A percentile compares a stretch with the other conserved stretches of the same genome.
These are phyloP conservation scores for Vollenhovia emeryi DNA, from an alignment of 1,140 invertebrate genomes.

Conservation along the genomic window DNA sequence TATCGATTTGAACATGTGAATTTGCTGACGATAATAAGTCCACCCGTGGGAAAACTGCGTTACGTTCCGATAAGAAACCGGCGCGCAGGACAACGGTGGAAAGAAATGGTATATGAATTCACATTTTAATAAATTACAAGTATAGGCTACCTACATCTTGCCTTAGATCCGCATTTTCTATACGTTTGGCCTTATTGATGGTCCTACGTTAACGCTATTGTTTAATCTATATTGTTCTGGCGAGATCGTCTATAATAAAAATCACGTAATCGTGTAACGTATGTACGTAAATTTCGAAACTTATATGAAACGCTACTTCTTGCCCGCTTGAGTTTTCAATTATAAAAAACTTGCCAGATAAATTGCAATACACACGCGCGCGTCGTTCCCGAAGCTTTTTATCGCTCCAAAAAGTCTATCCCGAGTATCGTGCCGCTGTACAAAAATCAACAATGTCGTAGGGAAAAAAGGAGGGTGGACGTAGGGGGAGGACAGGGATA, in stretches of 20 bases:
- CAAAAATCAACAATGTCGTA: slow-evolving; percentile 35
- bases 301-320: background rate
- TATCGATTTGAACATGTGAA: no score
- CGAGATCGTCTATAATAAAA: background rate
- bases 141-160: no score
- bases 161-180: no score
- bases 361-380: background rate
- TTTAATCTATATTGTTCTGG: background rate
- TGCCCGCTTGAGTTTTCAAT: background rate
- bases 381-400: background rate
- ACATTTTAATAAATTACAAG: no score
- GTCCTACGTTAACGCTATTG: no score
- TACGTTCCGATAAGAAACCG: no score
- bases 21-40: no score
- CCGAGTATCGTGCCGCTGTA: background rate
- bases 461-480: background rate
- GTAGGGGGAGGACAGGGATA: slow-evolving; percentile 15
- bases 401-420: background rate
- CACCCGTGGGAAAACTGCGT: no score
- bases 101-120: no score
- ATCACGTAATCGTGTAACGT: background rate
- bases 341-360: background rate
- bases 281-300: background rate
- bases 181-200: no score
- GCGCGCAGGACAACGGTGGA: no score